These are phyloP conservation scores for Bubo scandiacus DNA, from an alignment of 2,113 vertebrate genomes.

Conservation along the genomic window DNA sequence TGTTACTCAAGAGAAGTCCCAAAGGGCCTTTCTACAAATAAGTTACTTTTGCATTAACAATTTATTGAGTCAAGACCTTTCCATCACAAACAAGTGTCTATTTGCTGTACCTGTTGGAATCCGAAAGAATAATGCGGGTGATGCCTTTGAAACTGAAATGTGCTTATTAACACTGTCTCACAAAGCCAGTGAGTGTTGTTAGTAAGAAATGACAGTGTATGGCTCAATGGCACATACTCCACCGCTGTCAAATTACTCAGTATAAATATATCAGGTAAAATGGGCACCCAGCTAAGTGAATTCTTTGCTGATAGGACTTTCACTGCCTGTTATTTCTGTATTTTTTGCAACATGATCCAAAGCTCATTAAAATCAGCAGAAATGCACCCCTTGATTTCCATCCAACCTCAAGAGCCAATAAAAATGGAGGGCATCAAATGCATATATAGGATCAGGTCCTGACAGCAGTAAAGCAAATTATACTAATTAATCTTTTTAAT, in stretches of 20 bases:
- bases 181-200: constrained; percentile 26
- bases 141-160: constrained; percentile 59
- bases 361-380: constrained; percentile 5
- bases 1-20: not conserved
- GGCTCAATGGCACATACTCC: constrained; percentile 19
- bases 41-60: constrained; percentile 23
- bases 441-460: not conserved
- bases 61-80: constrained; percentile 50
- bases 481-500: not conserved
- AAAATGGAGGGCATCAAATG: not conserved
- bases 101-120: constrained; percentile 50
- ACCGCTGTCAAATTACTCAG: constrained; percentile 58
- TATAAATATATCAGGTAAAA: constrained; percentile 58
- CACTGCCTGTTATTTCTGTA: constrained; percentile 9
- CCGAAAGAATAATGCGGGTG: constrained; percentile 22
- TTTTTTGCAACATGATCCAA: not conserved
- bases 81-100: constrained; percentile 36
- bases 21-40: not conserved
- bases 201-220: constrained; percentile 36
- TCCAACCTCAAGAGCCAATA: not conserved
- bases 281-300: constrained; percentile 50
- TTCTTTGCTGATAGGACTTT: constrained; percentile 29
- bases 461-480: not conserved
- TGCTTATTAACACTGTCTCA: constrained; percentile 52
- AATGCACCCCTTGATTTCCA: not conserved